These are phyloP conservation scores for Sinocyclocheilus anshuiensis DNA, from an alignment of 2,113 vertebrate genomes.

Conservation along the genomic window DNA sequence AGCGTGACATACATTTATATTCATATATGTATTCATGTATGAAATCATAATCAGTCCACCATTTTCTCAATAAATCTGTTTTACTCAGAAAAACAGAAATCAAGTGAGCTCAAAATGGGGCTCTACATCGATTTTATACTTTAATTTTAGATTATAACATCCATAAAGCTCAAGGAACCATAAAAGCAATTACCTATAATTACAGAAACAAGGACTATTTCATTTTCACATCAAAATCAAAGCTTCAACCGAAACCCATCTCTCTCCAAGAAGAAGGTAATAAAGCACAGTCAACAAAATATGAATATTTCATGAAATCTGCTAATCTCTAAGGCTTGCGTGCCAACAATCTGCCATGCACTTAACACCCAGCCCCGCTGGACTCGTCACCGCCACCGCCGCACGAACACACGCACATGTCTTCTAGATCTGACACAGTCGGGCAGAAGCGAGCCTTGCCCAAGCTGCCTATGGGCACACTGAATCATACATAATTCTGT, in stretches of 20 bases:
- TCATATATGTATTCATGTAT: too few relatives aligned
- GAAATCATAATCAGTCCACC: too few relatives aligned
- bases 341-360: slow-evolving; percentile 51
- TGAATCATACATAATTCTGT: slow-evolving; percentile 56
- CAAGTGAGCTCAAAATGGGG: not conserved
- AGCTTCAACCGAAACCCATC: not conserved
- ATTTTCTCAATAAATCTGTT: not conserved
- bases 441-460: not conserved
- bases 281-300: slow-evolving; percentile 19
- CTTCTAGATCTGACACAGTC: slow-evolving; percentile 25
- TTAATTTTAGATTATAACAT: not conserved
- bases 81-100: not conserved
- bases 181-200: not conserved
- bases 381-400: not conserved
- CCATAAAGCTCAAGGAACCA: not conserved
- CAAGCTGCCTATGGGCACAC: slow-evolving; percentile 40
- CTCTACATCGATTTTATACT: not conserved
- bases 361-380: slow-evolving; percentile 19
- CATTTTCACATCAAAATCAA: not conserved
- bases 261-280: slow-evolving; percentile 3
- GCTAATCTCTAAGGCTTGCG: slow-evolving; percentile 41
- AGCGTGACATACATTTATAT: too few relatives aligned
- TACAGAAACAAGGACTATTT: not conserved
- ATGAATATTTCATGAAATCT: slow-evolving; percentile 40
- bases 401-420: not conserved